Evolutionary conservation across 2,113 vertebrate species (phyloP).

Genomic region (Rhea americana): DNA sequence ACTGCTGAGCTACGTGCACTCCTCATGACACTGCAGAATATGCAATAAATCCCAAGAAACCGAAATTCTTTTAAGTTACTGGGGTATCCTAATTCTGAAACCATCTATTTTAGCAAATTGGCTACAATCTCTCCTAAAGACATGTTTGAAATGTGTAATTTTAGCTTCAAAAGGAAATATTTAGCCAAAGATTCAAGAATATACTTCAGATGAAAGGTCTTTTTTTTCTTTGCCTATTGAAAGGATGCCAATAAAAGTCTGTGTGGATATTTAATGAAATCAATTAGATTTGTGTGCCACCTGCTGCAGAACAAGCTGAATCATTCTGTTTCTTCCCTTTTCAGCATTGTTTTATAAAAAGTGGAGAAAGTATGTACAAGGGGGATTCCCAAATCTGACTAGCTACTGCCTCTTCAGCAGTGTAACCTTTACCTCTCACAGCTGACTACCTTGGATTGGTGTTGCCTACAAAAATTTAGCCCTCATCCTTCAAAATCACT

Average conservation of each 20-base stretch:
- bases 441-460: not conserved
- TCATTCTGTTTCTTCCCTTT: not conserved
- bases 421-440: not conserved
- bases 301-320: conserved; percentile 23
- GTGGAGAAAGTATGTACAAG: not conserved
- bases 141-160: conserved; percentile 41
- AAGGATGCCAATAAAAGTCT: not conserved
- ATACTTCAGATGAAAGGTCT: conserved; percentile 27
- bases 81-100: conserved; percentile 16
- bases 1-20: not conserved
- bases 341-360: not conserved
- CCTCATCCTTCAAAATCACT: not conserved
- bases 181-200: conserved; percentile 27
- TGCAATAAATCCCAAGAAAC: not conserved
- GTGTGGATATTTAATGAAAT: conserved; percentile 18
- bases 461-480: not conserved
- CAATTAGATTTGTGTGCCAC: not conserved
- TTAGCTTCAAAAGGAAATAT: conserved; percentile 46
- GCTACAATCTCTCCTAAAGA: conserved; percentile 32
- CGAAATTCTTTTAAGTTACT: not conserved
- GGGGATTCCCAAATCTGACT: not conserved
- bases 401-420: not conserved
- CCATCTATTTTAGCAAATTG: conserved; percentile 24
- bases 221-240: not conserved
- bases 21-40: not conserved